Percentiles rank a stretch among this genome's conserved stretches.
Conservation (phyloP, 2,888 invertebrate genomes). For the Tipula unca region DNA sequence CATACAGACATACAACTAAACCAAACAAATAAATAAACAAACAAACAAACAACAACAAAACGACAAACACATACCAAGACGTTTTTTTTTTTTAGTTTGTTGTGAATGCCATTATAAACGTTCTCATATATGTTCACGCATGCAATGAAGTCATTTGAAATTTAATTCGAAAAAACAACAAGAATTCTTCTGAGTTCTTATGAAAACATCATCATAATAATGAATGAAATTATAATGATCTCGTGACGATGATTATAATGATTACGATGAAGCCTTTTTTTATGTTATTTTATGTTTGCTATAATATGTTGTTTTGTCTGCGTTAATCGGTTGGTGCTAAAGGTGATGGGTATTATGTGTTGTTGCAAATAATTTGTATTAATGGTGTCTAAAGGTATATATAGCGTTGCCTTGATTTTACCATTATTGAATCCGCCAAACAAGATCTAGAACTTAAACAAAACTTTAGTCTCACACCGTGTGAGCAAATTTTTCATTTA, state of each 20-base stretch:
- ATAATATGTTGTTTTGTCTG: not conserved
- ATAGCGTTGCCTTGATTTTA: too few relatives aligned
- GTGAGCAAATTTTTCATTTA: too few relatives aligned
- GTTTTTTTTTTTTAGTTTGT: not conserved
- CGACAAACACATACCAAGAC: not conserved
- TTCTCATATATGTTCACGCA: conserved; percentile 16
- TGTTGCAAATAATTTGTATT: too few relatives aligned
- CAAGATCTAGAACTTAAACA: too few relatives aligned
- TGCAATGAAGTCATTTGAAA: conserved; percentile 15
- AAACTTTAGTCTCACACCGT: too few relatives aligned
- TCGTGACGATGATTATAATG: not conserved
- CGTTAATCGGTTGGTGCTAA: not conserved
- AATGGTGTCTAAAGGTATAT: too few relatives aligned
- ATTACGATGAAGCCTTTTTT: not conserved
- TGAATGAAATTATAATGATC: conserved; percentile 14
- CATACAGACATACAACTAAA: not conserved
- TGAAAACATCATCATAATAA: not conserved
- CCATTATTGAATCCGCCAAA: too few relatives aligned
- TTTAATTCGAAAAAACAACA: not conserved
- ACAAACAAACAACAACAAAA: not conserved
- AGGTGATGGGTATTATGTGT: not conserved
- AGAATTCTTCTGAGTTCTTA: not conserved
- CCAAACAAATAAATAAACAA: not conserved
- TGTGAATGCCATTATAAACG: not conserved
- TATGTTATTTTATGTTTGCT: not conserved